Evolutionary conservation across 2,888 invertebrate species (phyloP).

Genomic region (Stenchaetothrips biformis): DNA sequence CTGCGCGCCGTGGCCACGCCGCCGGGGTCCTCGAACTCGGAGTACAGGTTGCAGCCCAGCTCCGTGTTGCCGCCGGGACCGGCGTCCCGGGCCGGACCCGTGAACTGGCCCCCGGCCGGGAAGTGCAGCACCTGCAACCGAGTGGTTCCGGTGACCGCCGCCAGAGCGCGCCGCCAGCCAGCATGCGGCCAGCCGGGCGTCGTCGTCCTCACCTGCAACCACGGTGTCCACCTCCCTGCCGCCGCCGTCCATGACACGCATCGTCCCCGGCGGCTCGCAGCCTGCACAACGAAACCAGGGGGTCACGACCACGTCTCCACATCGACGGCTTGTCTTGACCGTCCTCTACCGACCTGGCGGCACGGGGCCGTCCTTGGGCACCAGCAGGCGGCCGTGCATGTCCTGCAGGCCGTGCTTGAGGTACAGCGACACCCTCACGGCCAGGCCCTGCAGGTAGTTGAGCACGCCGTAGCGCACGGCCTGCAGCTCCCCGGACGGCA

Average conservation of each 20-base stretch:
- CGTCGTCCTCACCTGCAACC: too few relatives aligned
- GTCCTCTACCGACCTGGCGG: slow-evolving; percentile 38
- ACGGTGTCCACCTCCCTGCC: too few relatives aligned
- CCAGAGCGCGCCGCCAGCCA: too few relatives aligned
- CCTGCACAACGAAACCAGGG: slow-evolving; percentile 30
- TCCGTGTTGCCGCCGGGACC: slow-evolving; percentile 32
- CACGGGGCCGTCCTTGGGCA: slow-evolving; percentile 40
- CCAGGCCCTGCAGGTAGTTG: slow-evolving; percentile 50
- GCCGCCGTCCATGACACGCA: slow-evolving; percentile 32
- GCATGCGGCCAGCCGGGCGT: too few relatives aligned
- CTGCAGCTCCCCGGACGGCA: slow-evolving; percentile 47
- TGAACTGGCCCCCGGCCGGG: slow-evolving; percentile 32
- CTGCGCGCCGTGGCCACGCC: neutral
- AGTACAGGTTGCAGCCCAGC: slow-evolving; percentile 35
- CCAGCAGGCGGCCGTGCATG: slow-evolving; percentile 48
- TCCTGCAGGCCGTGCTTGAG: slow-evolving; percentile 50
- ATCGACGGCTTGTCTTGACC: too few relatives aligned
- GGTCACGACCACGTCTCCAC: neutral
- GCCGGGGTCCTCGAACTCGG: slow-evolving; percentile 5
- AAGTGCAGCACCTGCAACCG: slow-evolving; percentile 31
- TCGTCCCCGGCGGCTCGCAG: slow-evolving; percentile 35
- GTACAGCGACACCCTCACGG: slow-evolving; percentile 50
- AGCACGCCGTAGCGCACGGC: slow-evolving; percentile 48
- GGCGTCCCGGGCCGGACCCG: slow-evolving; percentile 30
- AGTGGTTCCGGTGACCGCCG: neutral